Evolutionary conservation across 2,797 vertebrate species (phyloP), one percentile per base, ranked within the genome.

Genomic region (Linurgus olivaceus): DNA sequence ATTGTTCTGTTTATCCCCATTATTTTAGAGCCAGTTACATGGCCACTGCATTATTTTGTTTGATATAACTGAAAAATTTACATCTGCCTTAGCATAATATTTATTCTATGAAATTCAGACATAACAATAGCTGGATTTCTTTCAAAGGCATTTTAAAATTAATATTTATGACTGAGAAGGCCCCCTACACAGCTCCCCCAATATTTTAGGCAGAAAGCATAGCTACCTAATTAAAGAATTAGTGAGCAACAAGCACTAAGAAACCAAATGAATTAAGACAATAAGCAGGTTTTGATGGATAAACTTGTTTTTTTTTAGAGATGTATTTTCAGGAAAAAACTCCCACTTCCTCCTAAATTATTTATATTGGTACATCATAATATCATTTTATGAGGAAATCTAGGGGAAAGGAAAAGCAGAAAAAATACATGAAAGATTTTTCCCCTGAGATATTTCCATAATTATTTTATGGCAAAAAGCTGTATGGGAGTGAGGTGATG

Each of bases 401-500:
- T 68, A 80, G 42, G 12, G 55, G 85, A 88, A 82, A 89, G 26
- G 11, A 89, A 74, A 87, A 79, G 52, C 9, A 87, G 57, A 89
- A 86, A 63, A 83, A 86, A 86, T 15, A 61, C 25, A 74, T 72
- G 65, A 86, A 74, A 91, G 37, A 57, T 68, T 91, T 82, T 86
- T 72, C 88, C 93, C 91, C 68, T 75, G 86, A 91, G 91, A 61
- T 48, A 85, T 93, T 76, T 92, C 50, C 47, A 35, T 92, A 85
- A 94, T 96, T 93, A 86, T 91, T 93, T 87, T 68, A 91, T 83
- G 67, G 61, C 47, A 89, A 82, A 70, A 89, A 91, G 38, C 67
- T 76, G 42, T 79, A 73, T 37, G 25, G 14, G n/a, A 95, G 61
- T 80, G 75, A 47, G 48, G 29, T 73, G 84, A 82, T 71, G 81